Conservation (phyloP, 2,888 invertebrate species). For the Macrosoma leucophasiata region DNA sequence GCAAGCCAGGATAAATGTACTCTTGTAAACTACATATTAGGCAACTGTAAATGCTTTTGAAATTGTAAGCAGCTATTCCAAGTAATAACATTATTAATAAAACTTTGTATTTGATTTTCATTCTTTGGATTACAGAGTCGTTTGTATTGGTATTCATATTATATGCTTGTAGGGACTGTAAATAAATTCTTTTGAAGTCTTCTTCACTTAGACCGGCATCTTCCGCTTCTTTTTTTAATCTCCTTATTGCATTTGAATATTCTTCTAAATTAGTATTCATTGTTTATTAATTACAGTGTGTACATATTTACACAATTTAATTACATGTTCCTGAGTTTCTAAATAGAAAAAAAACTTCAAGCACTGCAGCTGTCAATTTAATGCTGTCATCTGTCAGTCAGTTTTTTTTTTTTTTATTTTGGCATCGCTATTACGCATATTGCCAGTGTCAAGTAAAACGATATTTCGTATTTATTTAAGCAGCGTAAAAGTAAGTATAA, state of each 20-base stretch:
- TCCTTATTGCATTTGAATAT: slow-evolving; percentile 73
- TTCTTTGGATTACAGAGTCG: too few species aligned
- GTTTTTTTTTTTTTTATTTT: too few species aligned
- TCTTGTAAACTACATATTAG: slow-evolving; percentile 84
- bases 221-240: slow-evolving; percentile 74
- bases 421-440: too few species aligned
- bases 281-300: background rate
- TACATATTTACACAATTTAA: too few species aligned
- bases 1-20: slow-evolving; percentile 87
- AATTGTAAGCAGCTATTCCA: slow-evolving; percentile 54
- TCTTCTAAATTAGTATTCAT: slow-evolving; percentile 30
- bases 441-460: too few species aligned
- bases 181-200: slow-evolving; percentile 77
- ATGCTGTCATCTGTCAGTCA: too few species aligned
- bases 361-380: too few species aligned
- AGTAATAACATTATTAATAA: slow-evolving; percentile 9
- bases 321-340: too few species aligned
- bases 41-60: slow-evolving; percentile 79
- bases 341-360: too few species aligned
- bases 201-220: slow-evolving; percentile 76
- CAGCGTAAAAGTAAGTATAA: too few species aligned
- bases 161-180: slow-evolving; percentile 49
- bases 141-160: too few species aligned
- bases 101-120: slow-evolving; percentile 17
- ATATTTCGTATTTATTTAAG: too few species aligned